These are phyloP conservation scores for Augochlorella aurata DNA, from an alignment of 2,888 invertebrate species.

Conservation along the genomic window DNA sequence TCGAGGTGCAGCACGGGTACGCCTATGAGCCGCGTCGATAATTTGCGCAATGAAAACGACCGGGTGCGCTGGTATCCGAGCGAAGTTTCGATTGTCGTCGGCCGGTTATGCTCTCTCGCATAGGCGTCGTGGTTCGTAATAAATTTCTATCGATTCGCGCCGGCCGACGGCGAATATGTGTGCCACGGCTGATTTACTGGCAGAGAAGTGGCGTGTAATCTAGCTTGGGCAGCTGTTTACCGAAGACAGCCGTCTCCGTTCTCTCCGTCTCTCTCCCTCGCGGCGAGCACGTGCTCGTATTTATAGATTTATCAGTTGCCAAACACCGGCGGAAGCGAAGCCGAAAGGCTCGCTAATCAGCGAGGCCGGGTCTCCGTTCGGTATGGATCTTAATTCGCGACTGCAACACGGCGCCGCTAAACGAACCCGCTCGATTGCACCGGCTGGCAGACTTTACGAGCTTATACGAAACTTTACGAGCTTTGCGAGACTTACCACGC, in stretches of 20 bases:
- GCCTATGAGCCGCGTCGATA: slow-evolving; percentile 26
- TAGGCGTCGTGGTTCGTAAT: slow-evolving; percentile 21
- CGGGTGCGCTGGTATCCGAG: slow-evolving; percentile 18
- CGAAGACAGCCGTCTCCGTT: slow-evolving; percentile 26
- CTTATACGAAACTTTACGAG: slow-evolving; percentile 20
- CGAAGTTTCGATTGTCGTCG: slow-evolving; percentile 28
- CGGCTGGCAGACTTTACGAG: too few relatives aligned
- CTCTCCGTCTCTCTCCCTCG: not conserved
- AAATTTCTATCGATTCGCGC: slow-evolving; percentile 39
- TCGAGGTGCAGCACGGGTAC: slow-evolving; percentile 16
- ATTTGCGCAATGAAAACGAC: slow-evolving; percentile 45
- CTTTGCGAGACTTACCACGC: not conserved
- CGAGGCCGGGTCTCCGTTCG: not conserved
- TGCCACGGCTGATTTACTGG: slow-evolving; percentile 23
- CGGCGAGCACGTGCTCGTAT: slow-evolving; percentile 41
- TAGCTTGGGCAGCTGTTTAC: slow-evolving; percentile 35
- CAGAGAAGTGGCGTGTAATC: slow-evolving; percentile 26
- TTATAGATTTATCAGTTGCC: slow-evolving; percentile 53
- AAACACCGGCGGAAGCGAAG: slow-evolving; percentile 25
- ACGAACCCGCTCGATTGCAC: not conserved
- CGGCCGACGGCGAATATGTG: slow-evolving; percentile 25
- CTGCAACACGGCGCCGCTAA: not conserved
- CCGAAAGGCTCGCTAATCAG: slow-evolving; percentile 4
- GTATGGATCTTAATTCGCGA: slow-evolving; percentile 7
- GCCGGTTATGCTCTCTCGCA: slow-evolving; percentile 14